Conservation (phyloP, 2,888 invertebrate species). For the Cheilosia vernalis region DNA sequence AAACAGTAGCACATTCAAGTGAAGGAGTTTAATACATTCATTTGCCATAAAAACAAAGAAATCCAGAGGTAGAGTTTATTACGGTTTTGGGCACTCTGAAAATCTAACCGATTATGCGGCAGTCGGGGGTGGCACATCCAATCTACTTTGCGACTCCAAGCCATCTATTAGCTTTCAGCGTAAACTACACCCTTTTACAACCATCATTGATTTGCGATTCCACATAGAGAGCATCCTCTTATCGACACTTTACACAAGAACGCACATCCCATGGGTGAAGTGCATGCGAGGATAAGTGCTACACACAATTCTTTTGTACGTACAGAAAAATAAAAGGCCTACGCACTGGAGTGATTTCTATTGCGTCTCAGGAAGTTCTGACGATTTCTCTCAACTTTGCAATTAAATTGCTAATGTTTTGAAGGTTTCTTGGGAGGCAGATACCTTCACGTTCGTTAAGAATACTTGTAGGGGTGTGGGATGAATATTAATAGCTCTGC, state of each 20-base stretch:
- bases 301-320: background rate
- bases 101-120: background rate
- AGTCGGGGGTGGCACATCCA: too few species aligned
- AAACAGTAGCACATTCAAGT: slow-evolving; percentile 53
- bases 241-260: background rate
- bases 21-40: slow-evolving; percentile 49
- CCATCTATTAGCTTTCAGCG: background rate
- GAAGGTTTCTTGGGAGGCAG: slow-evolving; percentile 9
- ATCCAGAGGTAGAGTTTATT: background rate
- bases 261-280: slow-evolving; percentile 1
- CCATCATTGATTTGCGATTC: slow-evolving; percentile 3
- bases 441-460: slow-evolving; percentile 30
- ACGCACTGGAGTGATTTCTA: slow-evolving; percentile 4
- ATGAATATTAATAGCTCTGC: slow-evolving; percentile 37
- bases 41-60: slow-evolving; percentile 40
- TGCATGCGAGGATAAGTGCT: background rate
- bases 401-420: slow-evolving; percentile 10
- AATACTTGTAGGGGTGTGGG: background rate
- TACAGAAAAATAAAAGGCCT: too few species aligned
- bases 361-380: slow-evolving; percentile 27
- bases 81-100: background rate
- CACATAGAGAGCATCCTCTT: background rate
- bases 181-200: background rate
- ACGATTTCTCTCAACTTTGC: slow-evolving; percentile 13
- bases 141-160: too few species aligned